Percentiles rank a stretch among this genome's conserved stretches.
These are phyloP conservation scores for Corvus moneduloides DNA, from an alignment of 2,113 vertebrate species.

Conservation along the genomic window DNA sequence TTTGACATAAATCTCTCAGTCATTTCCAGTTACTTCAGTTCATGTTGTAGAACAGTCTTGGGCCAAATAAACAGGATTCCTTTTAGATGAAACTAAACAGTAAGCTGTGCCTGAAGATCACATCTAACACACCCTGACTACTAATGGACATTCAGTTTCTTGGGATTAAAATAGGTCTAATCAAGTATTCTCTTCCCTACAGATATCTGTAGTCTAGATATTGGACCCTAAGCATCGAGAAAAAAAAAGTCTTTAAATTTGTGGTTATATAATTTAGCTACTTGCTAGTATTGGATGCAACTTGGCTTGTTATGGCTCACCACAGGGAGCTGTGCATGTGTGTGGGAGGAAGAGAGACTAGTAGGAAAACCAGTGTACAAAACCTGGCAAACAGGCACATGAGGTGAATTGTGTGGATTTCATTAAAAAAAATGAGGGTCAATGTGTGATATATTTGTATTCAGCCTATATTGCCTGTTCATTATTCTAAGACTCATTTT, in stretches of 20 bases:
- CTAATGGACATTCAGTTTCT: neutral
- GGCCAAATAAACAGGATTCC: neutral
- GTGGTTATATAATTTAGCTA: neutral
- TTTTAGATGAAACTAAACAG: neutral
- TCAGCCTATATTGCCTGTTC: neutral
- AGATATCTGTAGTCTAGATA: neutral
- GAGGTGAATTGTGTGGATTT: neutral
- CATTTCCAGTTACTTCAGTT: neutral
- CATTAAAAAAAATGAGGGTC: fast-evolving
- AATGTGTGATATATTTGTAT: neutral
- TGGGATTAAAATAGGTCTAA: neutral
- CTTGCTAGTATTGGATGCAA: neutral
- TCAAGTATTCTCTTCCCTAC: neutral
- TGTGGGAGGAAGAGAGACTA: neutral
- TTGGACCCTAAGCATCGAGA: neutral
- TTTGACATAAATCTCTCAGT: neutral
- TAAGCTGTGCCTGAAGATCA: neutral
- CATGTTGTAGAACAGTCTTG: neutral
- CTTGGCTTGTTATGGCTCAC: neutral
- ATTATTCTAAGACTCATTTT: neutral
- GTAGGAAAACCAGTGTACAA: neutral
- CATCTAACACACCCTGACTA: neutral
- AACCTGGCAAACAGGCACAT: neutral
- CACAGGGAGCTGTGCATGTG: neutral
- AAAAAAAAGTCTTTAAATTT: neutral